Conservation (phyloP, 1,140 invertebrate species). For the Hycleus cichorii region DNA sequence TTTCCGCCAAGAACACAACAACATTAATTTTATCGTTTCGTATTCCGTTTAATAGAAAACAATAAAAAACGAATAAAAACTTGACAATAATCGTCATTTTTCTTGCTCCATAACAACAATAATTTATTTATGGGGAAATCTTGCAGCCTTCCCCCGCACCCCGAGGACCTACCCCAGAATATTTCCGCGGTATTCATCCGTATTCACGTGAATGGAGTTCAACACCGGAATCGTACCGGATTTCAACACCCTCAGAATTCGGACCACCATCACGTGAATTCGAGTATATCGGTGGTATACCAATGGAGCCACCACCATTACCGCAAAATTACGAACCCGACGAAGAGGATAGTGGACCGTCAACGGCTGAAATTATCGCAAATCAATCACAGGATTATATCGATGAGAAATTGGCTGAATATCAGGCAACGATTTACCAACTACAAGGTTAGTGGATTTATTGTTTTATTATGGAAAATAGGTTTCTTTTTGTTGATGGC, state of each 20-base stretch:
- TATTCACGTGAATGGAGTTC: conserved; percentile 34
- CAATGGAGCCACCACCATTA: conserved; percentile 59
- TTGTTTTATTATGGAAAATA: background rate
- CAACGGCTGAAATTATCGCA: conserved; percentile 85
- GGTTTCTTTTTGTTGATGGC: background rate
- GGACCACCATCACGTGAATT: conserved; percentile 47
- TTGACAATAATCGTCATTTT: conserved; percentile 7
- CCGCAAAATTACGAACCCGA: conserved; percentile 36
- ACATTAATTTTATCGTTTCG: conserved; percentile 18
- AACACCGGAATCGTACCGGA: conserved; percentile 41
- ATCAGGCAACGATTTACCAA: conserved; percentile 83
- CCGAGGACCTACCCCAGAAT: conserved; percentile 30
- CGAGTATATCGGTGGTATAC: conserved; percentile 56
- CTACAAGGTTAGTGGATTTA: conserved; percentile 62
- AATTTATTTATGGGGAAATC: background rate
- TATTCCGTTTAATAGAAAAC: background rate
- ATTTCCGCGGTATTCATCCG: conserved; percentile 32
- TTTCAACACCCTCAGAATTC: conserved; percentile 51
- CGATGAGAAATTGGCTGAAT: conserved; percentile 87
- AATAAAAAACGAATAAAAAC: background rate
- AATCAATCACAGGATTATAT: conserved; percentile 90
- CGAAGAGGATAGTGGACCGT: conserved; percentile 64
- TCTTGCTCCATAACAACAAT: background rate
- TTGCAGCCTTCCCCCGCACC: conserved; percentile 38
- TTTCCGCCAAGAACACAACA: conserved; percentile 25